Percentiles rank a stretch among this genome's conserved stretches.
phyloP scores from a whole-genome alignment of 2,113 vertebrate genomes.

The Sinosuthora webbiana region DNA sequence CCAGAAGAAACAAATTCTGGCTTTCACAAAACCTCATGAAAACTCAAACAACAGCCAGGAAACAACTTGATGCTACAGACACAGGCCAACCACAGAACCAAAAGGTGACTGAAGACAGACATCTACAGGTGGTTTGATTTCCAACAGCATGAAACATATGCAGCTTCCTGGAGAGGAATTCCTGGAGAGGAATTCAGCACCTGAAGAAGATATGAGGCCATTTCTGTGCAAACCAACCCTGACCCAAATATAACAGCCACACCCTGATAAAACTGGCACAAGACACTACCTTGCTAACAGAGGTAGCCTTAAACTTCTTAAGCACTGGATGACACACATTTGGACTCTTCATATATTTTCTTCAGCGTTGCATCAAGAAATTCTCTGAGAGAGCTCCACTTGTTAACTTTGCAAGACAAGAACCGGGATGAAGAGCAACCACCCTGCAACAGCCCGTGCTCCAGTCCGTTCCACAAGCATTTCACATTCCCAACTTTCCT shows the following conservation, averaged over 20 bases:
- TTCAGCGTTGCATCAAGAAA: background rate
- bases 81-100: background rate
- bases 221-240: background rate
- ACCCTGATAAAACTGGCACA: background rate
- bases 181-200: background rate
- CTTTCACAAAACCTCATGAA: background rate
- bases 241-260: background rate
- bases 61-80: background rate
- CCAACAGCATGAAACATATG: background rate
- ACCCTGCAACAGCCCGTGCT: fast-evolving
- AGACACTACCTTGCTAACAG: background rate
- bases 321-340: background rate
- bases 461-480: background rate
- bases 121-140: slow-evolving; percentile 28
- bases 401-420: background rate
- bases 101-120: slow-evolving; percentile 31
- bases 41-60: background rate
- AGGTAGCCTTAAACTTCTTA: background rate
- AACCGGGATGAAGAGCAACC: background rate
- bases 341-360: background rate
- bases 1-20: background rate
- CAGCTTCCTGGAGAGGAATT: too few relatives aligned
- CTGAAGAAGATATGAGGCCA: background rate
- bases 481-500: background rate
- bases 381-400: background rate